Evolutionary conservation across 2,797 vertebrate genomes (phyloP), one percentile per base, ranked within the genome.

Genomic region (Heteromormyrus szaboi): DNA sequence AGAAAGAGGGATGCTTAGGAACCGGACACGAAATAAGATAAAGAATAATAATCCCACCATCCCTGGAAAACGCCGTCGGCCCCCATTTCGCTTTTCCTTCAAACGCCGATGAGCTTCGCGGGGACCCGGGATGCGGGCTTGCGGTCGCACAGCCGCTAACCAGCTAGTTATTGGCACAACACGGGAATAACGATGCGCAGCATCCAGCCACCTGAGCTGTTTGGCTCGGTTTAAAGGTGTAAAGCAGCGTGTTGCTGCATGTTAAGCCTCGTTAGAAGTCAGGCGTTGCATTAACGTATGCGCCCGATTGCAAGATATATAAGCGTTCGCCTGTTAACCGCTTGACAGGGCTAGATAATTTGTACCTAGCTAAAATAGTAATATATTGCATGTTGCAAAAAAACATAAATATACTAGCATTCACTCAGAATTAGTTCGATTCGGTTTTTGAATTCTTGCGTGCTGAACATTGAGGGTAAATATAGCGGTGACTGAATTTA

Each of bases 331-430:
- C 48, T 87, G 85, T 84, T 88, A 65, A 51, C 33, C 88, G 46
- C 84, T 85, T 37, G 25, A 29, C 41, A 33, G 83, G 25, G 90
- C 89, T 90, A 90, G 91, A 62, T 91, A 93, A 93, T 92, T 93
- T 92, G 93, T 91, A 94, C 93, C 94, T 62, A 94, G 94, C 93
- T 93, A 94, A 83, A 48, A 51, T 51, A 53, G 41, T 51, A n/a
- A 12, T 14, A 17, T 59, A 62, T 59, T 59, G 29, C 53, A 86
- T 56, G 54, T 56, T 29, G 54, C 50, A 86, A 56, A 56, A 84
- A 84, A 17, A 44, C 9, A 44, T 46, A 46, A 51, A 37, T 33
- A 54, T 85, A 29, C 25, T 85, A 51, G 84, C 3, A 33, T 6
- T 54, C 48, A 86, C 22, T 48, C 81, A 85, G 1, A 19, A 62